Evolutionary conservation across 2,113 vertebrate genomes (phyloP), one percentile per base, ranked within the genome.

Genomic region (Oryzias curvinotus): DNA sequence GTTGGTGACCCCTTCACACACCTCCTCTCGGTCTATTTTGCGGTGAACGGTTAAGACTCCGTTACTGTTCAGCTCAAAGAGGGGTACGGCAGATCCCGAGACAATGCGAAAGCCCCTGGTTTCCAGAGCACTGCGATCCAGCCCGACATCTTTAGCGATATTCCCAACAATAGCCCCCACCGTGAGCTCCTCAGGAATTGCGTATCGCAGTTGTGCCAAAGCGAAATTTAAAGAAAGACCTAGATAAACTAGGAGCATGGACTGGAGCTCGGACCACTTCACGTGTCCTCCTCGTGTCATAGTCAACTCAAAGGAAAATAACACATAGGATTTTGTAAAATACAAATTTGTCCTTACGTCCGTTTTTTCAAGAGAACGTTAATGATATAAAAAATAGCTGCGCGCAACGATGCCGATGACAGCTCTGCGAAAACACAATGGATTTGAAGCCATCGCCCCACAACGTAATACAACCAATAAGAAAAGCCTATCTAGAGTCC

Each of bases 21-120:
- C 68, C 28, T 85, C 80, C n/a, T 90, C 89, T 71, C 89, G 52
- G n/a, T 91, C 87, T 45, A 90, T 85, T 56, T 81, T 86, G n/a
- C 41, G 53, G 52, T 71, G 74, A 5, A 87, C 60, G 4, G 61
- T 48, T 14, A 87, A 42, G 16, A 74, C 61, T 16, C 80, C 80
- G 10, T 81, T 50, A 4, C 21, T 55, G 25, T 0, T 64, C 1
- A 87, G 47, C 21, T 83, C 70, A 56, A 90, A 83, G 36, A 81
- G 28, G 6, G 81, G 48, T 12, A 87, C 82, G 3, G 58, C 73
- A 3, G 78, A 69, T 17, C 84, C 85, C 42, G 79, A 76, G 2
- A 85, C 83, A 21, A 90, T 80, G 17, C 87, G 87, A 63, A 85
- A 84, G 41, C 75, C 75, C 50, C 88, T 61, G 0, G 55, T 30